Base-by-base conservation (phyloP, 1,140 invertebrate genomes). In the Oryctes rhinoceros region DNA sequence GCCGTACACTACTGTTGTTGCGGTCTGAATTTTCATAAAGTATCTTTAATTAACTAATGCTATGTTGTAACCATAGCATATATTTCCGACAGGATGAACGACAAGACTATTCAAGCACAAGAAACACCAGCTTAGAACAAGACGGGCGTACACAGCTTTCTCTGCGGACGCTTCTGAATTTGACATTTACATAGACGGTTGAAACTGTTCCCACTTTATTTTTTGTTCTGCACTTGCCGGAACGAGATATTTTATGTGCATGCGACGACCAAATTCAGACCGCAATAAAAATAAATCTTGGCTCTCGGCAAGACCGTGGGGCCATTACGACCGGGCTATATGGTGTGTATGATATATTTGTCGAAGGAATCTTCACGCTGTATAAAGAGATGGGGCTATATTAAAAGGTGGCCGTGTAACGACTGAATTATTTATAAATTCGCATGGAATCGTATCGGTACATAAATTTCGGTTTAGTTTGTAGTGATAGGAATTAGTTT, bases 231-330 rank as follows among this genome's bases (percentile, higher is more conserved):
- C 24, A 30, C 20, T 20, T 71, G 65, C 65, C 11, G 24, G 65
- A 71, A 71, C 65, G 65, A 71, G 65, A 71, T 71, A 71, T 71
- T 71, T 71, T 71, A 71, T 71, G 65, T 71, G 65, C 65, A 71
- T 30, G 65, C 18, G 65, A 71, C 24, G 65, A 71, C 65, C 65
- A 37, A 71, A 71, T 71, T 71, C 65, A 71, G 65, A 71, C 65
- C 65, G 65, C 35, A 71, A 71, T 71, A 71, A 71, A 71, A 71
- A 71, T 71, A 71, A 71, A 71, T 71, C 65, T 71, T 71, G 35
- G 24, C 65, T 18, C 65, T 71, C 65, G 24, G 65, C 65, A 71
- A 71, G 35, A 71, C 65, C 65, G 35, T 37, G 24, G 24, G 65
- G 24, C 65, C 65, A 24, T 71, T 71, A 71, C 65, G 65, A 71